Conservation (phyloP, 2,113 vertebrate species). For the Thunnus maccoyii region DNA sequence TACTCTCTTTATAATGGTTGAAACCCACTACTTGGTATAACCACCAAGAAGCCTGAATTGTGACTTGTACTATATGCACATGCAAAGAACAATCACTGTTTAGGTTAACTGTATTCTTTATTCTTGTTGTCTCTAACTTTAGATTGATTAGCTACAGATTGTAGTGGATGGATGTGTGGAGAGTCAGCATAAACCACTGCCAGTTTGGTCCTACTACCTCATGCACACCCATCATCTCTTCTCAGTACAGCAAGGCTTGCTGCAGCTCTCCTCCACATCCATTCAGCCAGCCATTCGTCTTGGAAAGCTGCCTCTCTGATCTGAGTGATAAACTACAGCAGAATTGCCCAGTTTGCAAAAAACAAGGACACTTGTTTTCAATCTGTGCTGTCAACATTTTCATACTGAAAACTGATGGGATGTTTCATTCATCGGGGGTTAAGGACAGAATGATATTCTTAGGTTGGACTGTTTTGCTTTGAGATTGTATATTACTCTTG, state of each 20-base stretch:
- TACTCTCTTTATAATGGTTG: neutral
- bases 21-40: conserved; percentile 21
- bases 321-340: conserved; percentile 86
- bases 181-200: conserved; percentile 87
- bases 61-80: conserved; percentile 49
- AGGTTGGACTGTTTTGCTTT: conserved; percentile 47
- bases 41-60: conserved; percentile 24
- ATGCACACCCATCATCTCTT: conserved; percentile 82
- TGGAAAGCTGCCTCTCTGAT: conserved; percentile 82
- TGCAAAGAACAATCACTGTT: conserved; percentile 68
- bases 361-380: conserved; percentile 85
- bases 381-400: conserved; percentile 85
- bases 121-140: conserved; percentile 80
- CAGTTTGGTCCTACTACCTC: conserved; percentile 83
- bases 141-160: conserved; percentile 89
- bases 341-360: conserved; percentile 85
- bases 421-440: conserved; percentile 78
- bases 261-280: conserved; percentile 78
- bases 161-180: conserved; percentile 84
- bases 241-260: conserved; percentile 73
- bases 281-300: conserved; percentile 84
- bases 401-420: conserved; percentile 82
- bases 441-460: conserved; percentile 56
- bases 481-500: conserved; percentile 30
- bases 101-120: conserved; percentile 68